phyloP scores from a whole-genome alignment of 2,888 invertebrate species.

The Smittia sp. region DNA sequence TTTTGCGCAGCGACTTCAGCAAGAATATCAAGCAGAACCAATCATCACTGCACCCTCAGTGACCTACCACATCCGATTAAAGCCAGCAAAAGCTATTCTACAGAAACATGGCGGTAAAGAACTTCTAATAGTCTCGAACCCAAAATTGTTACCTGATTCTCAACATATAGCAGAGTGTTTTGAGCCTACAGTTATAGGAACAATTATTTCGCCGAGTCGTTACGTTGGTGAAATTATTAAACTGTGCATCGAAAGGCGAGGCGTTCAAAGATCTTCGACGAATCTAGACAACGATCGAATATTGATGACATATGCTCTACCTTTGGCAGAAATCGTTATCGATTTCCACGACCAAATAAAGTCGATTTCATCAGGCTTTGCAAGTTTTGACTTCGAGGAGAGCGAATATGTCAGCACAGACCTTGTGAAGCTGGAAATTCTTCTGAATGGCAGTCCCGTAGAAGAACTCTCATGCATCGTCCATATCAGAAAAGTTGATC shows the following conservation, averaged over 20 bases:
- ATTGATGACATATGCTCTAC: constrained; percentile 78
- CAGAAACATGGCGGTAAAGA: constrained; percentile 61
- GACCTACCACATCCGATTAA: constrained; percentile 70
- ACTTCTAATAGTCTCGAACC: constrained; percentile 69
- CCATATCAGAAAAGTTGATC: constrained; percentile 66
- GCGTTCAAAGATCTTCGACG: constrained; percentile 61
- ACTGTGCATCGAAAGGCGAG: constrained; percentile 70
- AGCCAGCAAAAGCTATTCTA: constrained; percentile 67
- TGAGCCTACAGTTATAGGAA: constrained; percentile 82
- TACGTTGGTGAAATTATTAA: constrained; percentile 69
- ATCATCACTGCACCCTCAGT: constrained; percentile 84
- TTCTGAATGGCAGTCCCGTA: constrained; percentile 74
- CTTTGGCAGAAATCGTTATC: constrained; percentile 88
- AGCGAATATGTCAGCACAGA: constrained; percentile 74
- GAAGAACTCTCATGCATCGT: constrained; percentile 84
- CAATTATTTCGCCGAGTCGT: constrained; percentile 81
- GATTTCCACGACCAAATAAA: constrained; percentile 94
- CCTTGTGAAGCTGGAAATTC: constrained; percentile 69
- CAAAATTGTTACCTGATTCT: constrained; percentile 67
- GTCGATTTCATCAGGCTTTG: constrained; percentile 88
- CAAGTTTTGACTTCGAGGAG: constrained; percentile 92
- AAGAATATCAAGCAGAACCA: constrained; percentile 78
- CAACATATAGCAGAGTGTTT: constrained; percentile 68
- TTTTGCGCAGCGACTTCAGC: constrained; percentile 78
- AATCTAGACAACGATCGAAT: constrained; percentile 81